A percentile compares a stretch with the other conserved stretches of the same genome.
Conservation (phyloP, 2,113 vertebrate genomes). For the Hippocampus guttulatus region DNA sequence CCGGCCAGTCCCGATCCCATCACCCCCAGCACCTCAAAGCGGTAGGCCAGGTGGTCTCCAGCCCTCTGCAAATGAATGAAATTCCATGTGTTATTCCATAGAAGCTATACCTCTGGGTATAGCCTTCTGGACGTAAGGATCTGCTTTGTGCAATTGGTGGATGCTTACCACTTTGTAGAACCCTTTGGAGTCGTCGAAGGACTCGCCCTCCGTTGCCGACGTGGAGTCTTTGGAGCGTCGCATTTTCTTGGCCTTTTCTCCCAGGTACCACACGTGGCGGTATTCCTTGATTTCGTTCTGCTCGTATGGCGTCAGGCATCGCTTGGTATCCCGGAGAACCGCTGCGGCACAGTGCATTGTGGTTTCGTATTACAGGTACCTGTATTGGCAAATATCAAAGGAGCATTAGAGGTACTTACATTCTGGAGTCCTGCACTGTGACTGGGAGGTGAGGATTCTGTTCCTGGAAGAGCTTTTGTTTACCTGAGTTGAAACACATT, state of each 20-base stretch:
- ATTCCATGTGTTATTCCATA: background rate
- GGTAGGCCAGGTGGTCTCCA: constrained; percentile 63
- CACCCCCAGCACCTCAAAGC: constrained; percentile 80
- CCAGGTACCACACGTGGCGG: constrained; percentile 18
- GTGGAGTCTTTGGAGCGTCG: background rate
- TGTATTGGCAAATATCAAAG: background rate
- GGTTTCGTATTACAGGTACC: background rate
- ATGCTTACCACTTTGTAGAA: constrained; percentile 19
- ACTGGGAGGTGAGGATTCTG: constrained; percentile 1
- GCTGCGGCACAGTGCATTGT: background rate
- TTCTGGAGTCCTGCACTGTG: constrained; percentile 2
- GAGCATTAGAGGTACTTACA: background rate
- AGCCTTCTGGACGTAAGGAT: background rate
- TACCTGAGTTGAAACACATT: background rate
- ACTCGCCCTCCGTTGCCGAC: background rate
- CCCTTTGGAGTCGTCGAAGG: constrained; percentile 10
- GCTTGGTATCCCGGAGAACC: constrained; percentile 7
- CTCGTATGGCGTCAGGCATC: constrained; percentile 7
- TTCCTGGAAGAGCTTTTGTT: constrained; percentile 6
- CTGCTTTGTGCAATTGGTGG: background rate
- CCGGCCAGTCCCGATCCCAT: constrained; percentile 82
- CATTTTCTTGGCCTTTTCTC: constrained; percentile 2
- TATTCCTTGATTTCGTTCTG: constrained; percentile 18
- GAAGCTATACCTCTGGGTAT: too few relatives aligned
- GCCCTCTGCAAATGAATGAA: background rate